Base-by-base conservation (phyloP, 1,140 invertebrate species). In the Scaptomyza montana region DNA sequence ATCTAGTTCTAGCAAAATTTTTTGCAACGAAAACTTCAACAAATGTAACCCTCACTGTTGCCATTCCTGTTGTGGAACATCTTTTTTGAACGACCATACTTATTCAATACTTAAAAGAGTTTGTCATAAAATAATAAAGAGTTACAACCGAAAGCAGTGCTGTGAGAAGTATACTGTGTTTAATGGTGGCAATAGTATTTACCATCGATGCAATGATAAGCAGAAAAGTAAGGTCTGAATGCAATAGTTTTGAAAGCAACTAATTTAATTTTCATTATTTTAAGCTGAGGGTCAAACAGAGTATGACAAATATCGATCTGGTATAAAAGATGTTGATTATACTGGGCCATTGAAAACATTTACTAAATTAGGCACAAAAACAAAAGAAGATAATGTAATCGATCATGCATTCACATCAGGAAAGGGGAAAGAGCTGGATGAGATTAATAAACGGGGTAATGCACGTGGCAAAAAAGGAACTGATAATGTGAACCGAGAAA, bases 101-200 rank as follows among this genome's bases (percentile, higher is more conserved):
- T 89, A 89, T 60, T 60, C 65, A 3, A 63, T 84, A 21, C 59
- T 89, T 5, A 89, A 89, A 19, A 55, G 84, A 25, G 71, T 89
- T 13, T 89, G 84, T 28, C 70, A 79, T 54, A 89, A 89, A 25
- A 82, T 89, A 50, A 62, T 87, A 6, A 82, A 75, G 12, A 77
- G 36, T 3, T 82, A 72, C 28, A 77, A 72, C 13, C 73, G 84
- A 1, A 51, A 71, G 46, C 77, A 64, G 12, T 89, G 82, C 54
- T 69, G 57, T 13, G 82, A 89, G 21, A 71, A 70, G 9, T 89
- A 89, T 36, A 72, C 77, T 5, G 25, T 87, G 9, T 89, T 89
- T 16, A 55, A 80, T 28, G 84, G 84, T 10, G 84, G 84, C 1
- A 82, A 89, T 33, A 89, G 84, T 28, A 67, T 77, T 25, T 53